Conservation (phyloP, 1,140 invertebrate genomes). For the Mycetomoellerius zeteki region DNA sequence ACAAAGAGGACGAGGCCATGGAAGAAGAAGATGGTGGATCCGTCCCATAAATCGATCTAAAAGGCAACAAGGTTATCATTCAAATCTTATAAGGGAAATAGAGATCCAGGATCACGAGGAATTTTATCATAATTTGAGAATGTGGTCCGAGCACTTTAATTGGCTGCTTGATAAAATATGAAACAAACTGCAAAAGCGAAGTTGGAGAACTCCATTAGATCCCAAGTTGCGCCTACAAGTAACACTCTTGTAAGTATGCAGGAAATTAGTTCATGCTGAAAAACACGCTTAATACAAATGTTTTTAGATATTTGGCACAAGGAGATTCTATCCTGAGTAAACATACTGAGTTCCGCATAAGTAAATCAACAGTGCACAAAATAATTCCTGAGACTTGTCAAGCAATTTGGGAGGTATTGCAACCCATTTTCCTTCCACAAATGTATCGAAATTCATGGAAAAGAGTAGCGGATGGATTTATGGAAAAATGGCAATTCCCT, state of each 20-base stretch:
- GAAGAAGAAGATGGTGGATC: conserved; percentile 22
- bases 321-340: background rate
- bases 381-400: no score
- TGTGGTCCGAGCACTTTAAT: conserved; percentile 18
- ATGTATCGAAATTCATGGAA: no score
- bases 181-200: conserved; percentile 6
- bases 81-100: background rate
- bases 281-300: no score
- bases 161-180: background rate
- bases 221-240: conserved; percentile 5
- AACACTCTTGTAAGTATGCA: background rate
- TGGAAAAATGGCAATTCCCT: no score
- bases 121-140: background rate
- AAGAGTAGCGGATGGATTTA: no score
- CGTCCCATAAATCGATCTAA: conserved; percentile 17
- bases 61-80: background rate
- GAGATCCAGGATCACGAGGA: background rate
- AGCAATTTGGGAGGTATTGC: no score
- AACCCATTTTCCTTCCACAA: no score
- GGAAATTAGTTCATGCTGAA: no score
- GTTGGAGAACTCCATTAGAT: background rate
- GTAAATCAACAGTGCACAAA: no score
- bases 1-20: background rate
- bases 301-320: background rate
- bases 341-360: no score